Percentiles rank a stretch among this genome's conserved stretches.
Evolutionary conservation across 2,113 vertebrate genomes (phyloP).

Genomic region (Apistogramma diplotaenia): DNA sequence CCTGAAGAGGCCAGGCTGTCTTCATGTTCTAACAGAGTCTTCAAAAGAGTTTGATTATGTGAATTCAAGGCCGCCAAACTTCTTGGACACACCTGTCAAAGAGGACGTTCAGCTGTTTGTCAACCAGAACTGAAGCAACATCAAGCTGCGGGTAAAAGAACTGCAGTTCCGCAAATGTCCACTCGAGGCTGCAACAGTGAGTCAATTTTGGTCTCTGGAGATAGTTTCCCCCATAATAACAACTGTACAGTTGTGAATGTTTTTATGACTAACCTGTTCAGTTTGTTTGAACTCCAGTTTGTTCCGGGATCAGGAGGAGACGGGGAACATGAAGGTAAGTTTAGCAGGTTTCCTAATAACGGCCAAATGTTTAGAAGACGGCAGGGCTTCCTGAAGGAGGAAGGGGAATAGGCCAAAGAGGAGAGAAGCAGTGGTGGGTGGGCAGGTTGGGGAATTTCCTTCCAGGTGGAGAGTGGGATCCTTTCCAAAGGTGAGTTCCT

Average conservation of each 20-base stretch:
- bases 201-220: not conserved
- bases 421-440: not conserved
- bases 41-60: slow-evolving; percentile 12
- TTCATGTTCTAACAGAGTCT: slow-evolving; percentile 1
- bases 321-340: not conserved
- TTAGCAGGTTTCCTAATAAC: not conserved
- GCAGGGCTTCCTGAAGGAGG: not conserved
- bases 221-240: too few species aligned
- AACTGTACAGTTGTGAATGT: not conserved
- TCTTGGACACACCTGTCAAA: slow-evolving; percentile 11
- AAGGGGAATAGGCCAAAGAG: not conserved
- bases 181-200: not conserved
- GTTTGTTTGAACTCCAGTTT: too few species aligned
- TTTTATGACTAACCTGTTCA: not conserved
- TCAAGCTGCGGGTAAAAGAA: not conserved
- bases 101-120: not conserved
- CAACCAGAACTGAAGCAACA: not conserved
- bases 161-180: not conserved
- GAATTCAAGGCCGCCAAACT: not conserved
- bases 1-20: not conserved
- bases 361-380: not conserved
- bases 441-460: not conserved
- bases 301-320: not conserved
- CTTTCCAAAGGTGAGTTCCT: not conserved
- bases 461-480: not conserved